phyloP scores from a whole-genome alignment of 23 tunicate species.

The Corella eumyota region DNA sequence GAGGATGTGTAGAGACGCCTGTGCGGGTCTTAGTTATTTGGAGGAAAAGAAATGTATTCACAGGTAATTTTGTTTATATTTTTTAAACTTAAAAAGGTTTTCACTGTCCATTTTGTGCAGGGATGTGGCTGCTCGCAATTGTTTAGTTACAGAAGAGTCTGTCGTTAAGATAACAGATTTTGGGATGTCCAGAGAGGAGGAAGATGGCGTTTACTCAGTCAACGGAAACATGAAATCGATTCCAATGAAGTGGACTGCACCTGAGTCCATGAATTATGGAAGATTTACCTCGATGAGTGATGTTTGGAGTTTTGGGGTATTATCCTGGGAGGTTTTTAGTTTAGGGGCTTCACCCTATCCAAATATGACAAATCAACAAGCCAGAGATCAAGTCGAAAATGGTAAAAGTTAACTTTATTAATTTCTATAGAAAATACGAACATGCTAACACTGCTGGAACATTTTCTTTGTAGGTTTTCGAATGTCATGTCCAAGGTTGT shows the following conservation, averaged over 20 bases:
- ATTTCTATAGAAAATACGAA: too few species aligned
- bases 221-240: constrained; percentile 69
- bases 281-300: constrained; percentile 56
- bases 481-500: constrained; percentile 39
- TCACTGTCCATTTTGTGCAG: constrained; percentile 3
- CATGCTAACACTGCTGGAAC: too few species aligned
- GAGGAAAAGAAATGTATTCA: constrained; percentile 91
- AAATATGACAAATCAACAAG: constrained; percentile 48
- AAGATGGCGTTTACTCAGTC: constrained; percentile 80
- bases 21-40: constrained; percentile 62
- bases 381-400: constrained; percentile 27
- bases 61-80: constrained; percentile 38
- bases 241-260: constrained; percentile 95
- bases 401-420: constrained; percentile 12
- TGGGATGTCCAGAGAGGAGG: constrained; percentile 95
- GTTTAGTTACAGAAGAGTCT: constrained; percentile 28
- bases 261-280: constrained; percentile 83
- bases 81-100: not conserved
- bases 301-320: constrained; percentile 71
- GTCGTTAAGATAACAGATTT: constrained; percentile 81
- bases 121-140: constrained; percentile 89
- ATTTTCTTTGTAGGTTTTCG: constrained; percentile 31
- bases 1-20: constrained; percentile 59
- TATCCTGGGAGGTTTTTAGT: constrained; percentile 63
- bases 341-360: constrained; percentile 70